phyloP scores from a whole-genome alignment of 2,797 vertebrate species.

The Mormyrops attenuatus region DNA sequence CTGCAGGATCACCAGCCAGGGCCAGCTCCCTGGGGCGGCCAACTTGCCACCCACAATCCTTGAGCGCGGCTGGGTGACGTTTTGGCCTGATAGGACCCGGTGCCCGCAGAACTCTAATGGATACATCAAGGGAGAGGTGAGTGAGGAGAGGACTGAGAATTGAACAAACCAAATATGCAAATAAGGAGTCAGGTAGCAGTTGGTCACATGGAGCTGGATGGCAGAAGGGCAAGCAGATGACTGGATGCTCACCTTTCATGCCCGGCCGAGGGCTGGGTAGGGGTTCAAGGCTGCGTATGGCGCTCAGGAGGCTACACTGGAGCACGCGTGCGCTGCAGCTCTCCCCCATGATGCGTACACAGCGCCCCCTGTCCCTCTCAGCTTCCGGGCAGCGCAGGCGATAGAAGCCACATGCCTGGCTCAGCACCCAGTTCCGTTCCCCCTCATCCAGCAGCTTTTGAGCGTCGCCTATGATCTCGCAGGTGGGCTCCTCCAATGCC shows the following conservation, averaged over 20 bases:
- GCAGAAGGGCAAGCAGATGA: background rate
- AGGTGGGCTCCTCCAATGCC: constrained; percentile 63
- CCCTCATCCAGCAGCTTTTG: constrained; percentile 60
- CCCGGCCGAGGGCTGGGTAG: constrained; percentile 52
- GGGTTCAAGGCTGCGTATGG: constrained; percentile 67
- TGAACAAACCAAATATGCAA: background rate
- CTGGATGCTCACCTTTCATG: constrained; percentile 50
- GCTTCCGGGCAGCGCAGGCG: constrained; percentile 60
- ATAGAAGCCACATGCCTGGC: constrained; percentile 75
- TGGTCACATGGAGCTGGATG: background rate
- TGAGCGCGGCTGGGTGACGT: constrained; percentile 64
- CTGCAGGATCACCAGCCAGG: constrained; percentile 87
- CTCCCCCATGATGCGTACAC: constrained; percentile 65
- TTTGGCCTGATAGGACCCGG: constrained; percentile 46
- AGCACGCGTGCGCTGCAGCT: constrained; percentile 71
- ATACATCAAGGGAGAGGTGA: constrained; percentile 27
- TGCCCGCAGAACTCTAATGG: constrained; percentile 77
- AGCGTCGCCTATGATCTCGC: constrained; percentile 64
- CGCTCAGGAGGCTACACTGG: constrained; percentile 68
- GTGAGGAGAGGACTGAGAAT: background rate
- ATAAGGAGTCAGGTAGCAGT: background rate
- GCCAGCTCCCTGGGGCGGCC: constrained; percentile 79
- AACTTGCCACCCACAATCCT: constrained; percentile 81
- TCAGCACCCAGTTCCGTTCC: constrained; percentile 74
- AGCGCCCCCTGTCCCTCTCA: constrained; percentile 52